Evolutionary conservation across 1,140 invertebrate species (phyloP), one percentile per base, ranked within the genome.

Genomic region (Aphidius gifuensis): DNA sequence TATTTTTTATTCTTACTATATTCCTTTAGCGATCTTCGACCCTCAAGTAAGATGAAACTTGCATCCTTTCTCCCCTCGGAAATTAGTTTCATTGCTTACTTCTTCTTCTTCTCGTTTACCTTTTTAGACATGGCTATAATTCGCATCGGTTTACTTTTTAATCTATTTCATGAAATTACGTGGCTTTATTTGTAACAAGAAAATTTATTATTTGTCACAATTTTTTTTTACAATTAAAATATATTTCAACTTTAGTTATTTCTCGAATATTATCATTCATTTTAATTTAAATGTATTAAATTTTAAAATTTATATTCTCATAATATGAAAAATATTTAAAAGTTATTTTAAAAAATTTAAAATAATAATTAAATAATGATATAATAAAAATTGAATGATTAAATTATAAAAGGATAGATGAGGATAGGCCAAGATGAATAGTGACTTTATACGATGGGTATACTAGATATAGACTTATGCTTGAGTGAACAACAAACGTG

Each of bases 71-170:
- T 46, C 44, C 43, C n/a, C 44, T 11, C 11, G 8, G 16, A 58
- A 47, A 58, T 58, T 47, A 45, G 43, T 58, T 58, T 58, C 46
- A 43, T 43, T 40, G 23, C 54, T 42, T 39, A 42, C 2, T 56
- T 56, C 43, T 56, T 43, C 7, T 9, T 42, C 43, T 38, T 56
- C 39, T 42, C 16, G 16, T 16, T 16, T 16, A 16, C 16, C 16
- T 56, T 43, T n/a, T 44, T 42, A 9, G 6, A 16, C 16, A 16
- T 16, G 16, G 1, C 11, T 49, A n/a, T 44, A 56, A 16, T 40
- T 43, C 43, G 11, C 16, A 9, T 55, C 53, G 6, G 48, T 49
- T 55, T 55, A 42, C 53, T 55, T 5, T 55, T n/a, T n/a, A 4
- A 16, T 43, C 42, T 49, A 6, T n/a, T 6, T 49, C 11, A 21